phyloP scores from a whole-genome alignment of 2,113 vertebrate species.

The Notarius quadriscutis region DNA sequence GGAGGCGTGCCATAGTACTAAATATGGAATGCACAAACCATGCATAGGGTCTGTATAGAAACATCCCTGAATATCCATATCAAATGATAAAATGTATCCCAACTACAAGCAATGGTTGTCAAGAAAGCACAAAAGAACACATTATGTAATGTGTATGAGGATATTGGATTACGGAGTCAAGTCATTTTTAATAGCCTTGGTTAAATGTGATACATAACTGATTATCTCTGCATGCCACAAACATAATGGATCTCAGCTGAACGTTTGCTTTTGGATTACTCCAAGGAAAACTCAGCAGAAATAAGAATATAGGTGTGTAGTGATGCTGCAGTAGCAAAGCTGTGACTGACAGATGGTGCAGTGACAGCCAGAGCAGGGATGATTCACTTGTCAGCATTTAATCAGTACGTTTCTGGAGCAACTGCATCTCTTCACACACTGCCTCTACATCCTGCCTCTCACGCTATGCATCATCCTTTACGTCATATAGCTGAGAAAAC shows the following conservation, averaged over 20 bases:
- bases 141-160: not conserved
- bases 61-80: not conserved
- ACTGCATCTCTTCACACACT: slow-evolving; percentile 31
- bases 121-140: not conserved
- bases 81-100: not conserved
- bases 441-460: slow-evolving; percentile 28
- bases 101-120: not conserved
- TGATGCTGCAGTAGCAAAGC: slow-evolving; percentile 10
- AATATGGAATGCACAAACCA: slow-evolving; percentile 10
- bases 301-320: not conserved
- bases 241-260: not conserved
- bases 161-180: not conserved
- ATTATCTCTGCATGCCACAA: not conserved
- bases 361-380: slow-evolving; percentile 18
- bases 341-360: slow-evolving; percentile 45
- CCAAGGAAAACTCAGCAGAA: not conserved
- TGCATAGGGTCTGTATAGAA: not conserved
- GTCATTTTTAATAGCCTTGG: not conserved
- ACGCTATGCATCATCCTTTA: slow-evolving; percentile 9
- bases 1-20: slow-evolving; percentile 19
- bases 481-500: slow-evolving; percentile 19
- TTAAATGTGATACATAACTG: not conserved
- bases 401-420: slow-evolving; percentile 6
- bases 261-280: not conserved
- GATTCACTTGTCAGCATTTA: slow-evolving; percentile 21